Conservation (phyloP, 2,888 invertebrate genomes). For the Steromphala cineraria region DNA sequence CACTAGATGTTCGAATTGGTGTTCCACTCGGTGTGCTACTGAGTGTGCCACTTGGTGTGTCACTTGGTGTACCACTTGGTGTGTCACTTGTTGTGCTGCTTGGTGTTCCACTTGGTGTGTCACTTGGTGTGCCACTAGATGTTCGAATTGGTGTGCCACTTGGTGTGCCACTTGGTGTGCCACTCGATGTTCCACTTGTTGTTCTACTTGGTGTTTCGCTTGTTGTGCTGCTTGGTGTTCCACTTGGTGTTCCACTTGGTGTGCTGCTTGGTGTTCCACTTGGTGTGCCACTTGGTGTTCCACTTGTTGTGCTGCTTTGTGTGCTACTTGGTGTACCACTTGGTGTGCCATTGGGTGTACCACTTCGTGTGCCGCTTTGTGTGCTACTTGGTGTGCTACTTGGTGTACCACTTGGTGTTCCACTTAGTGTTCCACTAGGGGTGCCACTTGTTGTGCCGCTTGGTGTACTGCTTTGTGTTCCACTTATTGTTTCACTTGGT, state of each 20-base stretch:
- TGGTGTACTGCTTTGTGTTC: not conserved
- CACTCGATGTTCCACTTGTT: not conserved
- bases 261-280: not conserved
- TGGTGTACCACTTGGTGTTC: not conserved
- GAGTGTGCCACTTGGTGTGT: not conserved
- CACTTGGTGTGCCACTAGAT: not conserved
- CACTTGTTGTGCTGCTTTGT: not conserved
- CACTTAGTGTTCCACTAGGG: not conserved
- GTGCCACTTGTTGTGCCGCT: not conserved
- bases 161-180: not conserved
- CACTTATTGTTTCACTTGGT: not conserved
- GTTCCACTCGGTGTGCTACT: not conserved
- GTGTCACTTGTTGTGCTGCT: not conserved
- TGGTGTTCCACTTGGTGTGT: not conserved
- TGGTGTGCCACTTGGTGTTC: not conserved
- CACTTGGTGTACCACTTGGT: not conserved
- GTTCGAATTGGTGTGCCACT: not conserved
- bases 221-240: too few relatives aligned
- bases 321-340: not conserved
- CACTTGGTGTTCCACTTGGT: too few relatives aligned
- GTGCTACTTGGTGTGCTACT: not conserved
- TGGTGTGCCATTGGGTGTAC: not conserved
- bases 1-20: not conserved
- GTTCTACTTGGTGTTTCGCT: too few relatives aligned
- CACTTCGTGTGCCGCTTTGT: not conserved